phyloP scores from a whole-genome alignment of 2,113 vertebrate species.

The Deroptyus accipitrinus region DNA sequence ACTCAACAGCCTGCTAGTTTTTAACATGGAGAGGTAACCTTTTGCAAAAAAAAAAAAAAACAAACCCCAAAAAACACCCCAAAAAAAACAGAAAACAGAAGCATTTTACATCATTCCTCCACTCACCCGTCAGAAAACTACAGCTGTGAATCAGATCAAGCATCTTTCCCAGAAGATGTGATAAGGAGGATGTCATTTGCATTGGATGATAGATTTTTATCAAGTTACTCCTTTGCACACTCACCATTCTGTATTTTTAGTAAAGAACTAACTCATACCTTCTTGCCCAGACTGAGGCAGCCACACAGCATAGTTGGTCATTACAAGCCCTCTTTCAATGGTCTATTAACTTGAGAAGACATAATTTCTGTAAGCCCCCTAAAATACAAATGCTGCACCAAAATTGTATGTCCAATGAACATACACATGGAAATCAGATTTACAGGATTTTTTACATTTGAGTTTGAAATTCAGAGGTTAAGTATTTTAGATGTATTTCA shows the following conservation, averaged over 20 bases:
- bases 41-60: neutral
- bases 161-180: neutral
- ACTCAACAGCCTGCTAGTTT: neutral
- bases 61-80: too few relatives aligned
- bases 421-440: neutral
- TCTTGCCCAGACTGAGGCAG: neutral
- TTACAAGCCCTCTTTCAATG: neutral
- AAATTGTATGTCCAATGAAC: neutral
- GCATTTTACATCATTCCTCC: neutral
- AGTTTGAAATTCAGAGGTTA: neutral
- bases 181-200: neutral
- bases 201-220: neutral
- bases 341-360: neutral
- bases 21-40: neutral
- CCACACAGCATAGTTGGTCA: neutral
- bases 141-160: neutral
- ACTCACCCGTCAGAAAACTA: neutral
- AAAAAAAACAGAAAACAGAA: neutral
- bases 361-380: neutral
- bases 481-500: neutral
- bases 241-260: neutral
- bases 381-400: neutral
- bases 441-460: neutral
- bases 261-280: neutral
- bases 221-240: neutral